Base-by-base conservation (phyloP, 1,140 invertebrate genomes). In the Eurosta solidaginis region DNA sequence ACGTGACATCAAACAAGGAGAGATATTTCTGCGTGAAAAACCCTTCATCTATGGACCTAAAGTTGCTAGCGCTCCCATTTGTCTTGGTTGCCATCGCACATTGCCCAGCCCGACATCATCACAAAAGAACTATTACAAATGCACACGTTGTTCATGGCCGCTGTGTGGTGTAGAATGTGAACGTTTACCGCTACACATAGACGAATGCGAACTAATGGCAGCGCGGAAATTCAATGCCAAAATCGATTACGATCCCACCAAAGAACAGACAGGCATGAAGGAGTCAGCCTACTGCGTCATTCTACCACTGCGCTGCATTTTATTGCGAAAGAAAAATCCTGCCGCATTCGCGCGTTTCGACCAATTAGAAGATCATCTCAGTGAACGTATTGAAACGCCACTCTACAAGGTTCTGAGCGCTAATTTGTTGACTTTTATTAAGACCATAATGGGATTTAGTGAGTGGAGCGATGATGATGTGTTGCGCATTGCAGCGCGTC, bases 21-120 rank as follows among this genome's bases (percentile, higher is more conserved):
- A 93, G 87, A 86, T 92, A 74, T 91, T 94, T 44, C 81, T 94
- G 2, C 89, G 89, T 73, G 92, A 94, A 84, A 87, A 89, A 49
- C 92, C 93, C 0, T 84, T 92, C 3, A 84, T 93, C 0, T 78
- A 91, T 20, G 92, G 91, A 0, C 91, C 92, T 0, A 91, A 89
- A 81, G 90, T 91, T 33, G 82, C 88, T 3, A 88, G 89, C 17
- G 76, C 83, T 3, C 89, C 90, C 0, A 84, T 90, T n/a, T 93
- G 92, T 81, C 84, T 93, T 25, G 89, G 90, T 0, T 94, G 93
- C 78, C 90, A 91, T 76, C 88, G 88, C 81, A 89, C 89, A 78
- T 80, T 92, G 2, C 81, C 88, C 73, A 73, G 83, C 0, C 84
- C 87, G 0, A 88, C 22, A 50, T 81, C 79, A 78, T 74, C 85